Evolutionary conservation across 2,113 vertebrate genomes (phyloP).

Genomic region (Phyllopteryx taeniolatus): DNA sequence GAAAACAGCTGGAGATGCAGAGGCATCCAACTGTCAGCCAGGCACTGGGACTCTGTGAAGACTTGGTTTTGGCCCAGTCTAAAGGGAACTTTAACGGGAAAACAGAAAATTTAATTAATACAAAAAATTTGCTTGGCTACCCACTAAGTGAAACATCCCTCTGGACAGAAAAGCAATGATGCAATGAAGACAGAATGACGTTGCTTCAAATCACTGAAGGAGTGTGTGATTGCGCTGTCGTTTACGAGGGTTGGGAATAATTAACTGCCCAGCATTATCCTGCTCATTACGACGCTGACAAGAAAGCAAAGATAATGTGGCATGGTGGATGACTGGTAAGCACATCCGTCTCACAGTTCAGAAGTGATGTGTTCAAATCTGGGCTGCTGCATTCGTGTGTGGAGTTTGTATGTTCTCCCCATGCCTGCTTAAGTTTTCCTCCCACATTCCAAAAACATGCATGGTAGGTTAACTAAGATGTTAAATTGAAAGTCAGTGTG

Average conservation of each 20-base stretch:
- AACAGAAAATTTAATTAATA: slow-evolving; percentile 1
- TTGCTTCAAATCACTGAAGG: background rate
- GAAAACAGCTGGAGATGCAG: slow-evolving; percentile 8
- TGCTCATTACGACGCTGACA: background rate
- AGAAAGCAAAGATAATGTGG: background rate
- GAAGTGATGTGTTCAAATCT: too few relatives aligned
- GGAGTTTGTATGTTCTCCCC: too few relatives aligned
- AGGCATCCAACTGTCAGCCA: slow-evolving; percentile 37
- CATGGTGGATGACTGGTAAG: too few relatives aligned
- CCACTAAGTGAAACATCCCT: background rate
- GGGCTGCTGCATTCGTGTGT: too few relatives aligned
- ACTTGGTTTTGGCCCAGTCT: slow-evolving; percentile 23
- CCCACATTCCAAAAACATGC: too few relatives aligned
- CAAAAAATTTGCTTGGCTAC: background rate
- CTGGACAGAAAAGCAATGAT: background rate
- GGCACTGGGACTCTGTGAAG: slow-evolving; percentile 36
- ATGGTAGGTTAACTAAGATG: too few relatives aligned
- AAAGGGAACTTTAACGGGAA: slow-evolving; percentile 30
- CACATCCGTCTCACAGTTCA: too few relatives aligned
- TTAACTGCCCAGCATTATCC: background rate
- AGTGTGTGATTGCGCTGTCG: background rate
- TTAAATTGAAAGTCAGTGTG: too few relatives aligned
- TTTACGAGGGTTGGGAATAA: background rate
- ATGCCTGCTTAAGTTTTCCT: too few relatives aligned
- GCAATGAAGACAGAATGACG: background rate